A percentile compares a stretch with the other conserved stretches of the same genome.
phyloP scores from a whole-genome alignment of 2,888 invertebrate species.

The Drosophila longiperda region DNA sequence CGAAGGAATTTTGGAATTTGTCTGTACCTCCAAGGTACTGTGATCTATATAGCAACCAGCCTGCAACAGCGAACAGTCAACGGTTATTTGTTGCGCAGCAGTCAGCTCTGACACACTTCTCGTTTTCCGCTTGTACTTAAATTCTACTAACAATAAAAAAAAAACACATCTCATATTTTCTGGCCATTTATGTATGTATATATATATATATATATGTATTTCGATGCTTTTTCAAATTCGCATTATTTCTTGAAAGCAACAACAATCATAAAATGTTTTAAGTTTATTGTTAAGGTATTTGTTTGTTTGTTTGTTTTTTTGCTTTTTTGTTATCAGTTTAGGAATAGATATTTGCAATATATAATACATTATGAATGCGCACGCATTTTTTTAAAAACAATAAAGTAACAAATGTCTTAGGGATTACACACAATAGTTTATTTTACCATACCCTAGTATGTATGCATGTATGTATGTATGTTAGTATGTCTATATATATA shows the following conservation, averaged over 20 bases:
- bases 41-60: background rate
- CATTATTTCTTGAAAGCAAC: conserved; percentile 70
- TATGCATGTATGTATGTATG: conserved; percentile 17
- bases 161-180: conserved; percentile 35
- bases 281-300: conserved; percentile 63
- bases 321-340: conserved; percentile 34
- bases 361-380: conserved; percentile 62
- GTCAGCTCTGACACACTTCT: conserved; percentile 1
- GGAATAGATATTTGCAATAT: conserved; percentile 65
- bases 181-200: conserved; percentile 48
- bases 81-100: conserved; percentile 2
- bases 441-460: conserved; percentile 19
- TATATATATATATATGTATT: conserved; percentile 43
- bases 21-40: background rate
- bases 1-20: conserved; percentile 17
- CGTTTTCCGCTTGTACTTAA: background rate
- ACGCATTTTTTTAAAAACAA: conserved; percentile 59
- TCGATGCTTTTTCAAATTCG: conserved; percentile 62
- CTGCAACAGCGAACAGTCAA: background rate
- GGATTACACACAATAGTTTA: conserved; percentile 63
- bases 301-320: conserved; percentile 24
- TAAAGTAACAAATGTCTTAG: conserved; percentile 75
- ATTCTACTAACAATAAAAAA: background rate
- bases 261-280: conserved; percentile 68
- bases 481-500: conserved; percentile 20